These are phyloP conservation scores for Portunus trituberculatus DNA, from an alignment of 1,140 invertebrate species.

Conservation along the genomic window DNA sequence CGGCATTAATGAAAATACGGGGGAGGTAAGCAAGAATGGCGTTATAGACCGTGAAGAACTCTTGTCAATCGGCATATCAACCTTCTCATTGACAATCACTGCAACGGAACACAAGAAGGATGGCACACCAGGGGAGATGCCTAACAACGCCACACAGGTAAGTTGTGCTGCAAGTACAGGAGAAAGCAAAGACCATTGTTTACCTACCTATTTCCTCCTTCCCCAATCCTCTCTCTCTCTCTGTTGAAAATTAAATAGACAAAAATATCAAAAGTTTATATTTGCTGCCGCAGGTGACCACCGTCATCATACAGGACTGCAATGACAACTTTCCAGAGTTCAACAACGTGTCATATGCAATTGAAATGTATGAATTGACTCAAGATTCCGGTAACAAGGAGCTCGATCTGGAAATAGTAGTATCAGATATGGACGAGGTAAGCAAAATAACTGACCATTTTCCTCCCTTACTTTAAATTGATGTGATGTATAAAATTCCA, in stretches of 20 bases:
- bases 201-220: no score
- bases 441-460: no score
- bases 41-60: background rate
- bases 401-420: background rate
- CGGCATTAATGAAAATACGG: background rate
- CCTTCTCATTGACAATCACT: background rate
- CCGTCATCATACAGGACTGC: background rate
- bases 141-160: background rate
- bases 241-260: background rate
- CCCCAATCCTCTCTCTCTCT: no score
- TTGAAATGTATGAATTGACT: background rate
- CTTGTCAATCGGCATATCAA: background rate
- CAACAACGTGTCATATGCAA: no score
- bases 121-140: no score
- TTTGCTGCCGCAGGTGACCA: background rate
- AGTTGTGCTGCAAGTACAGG: background rate
- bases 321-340: background rate
- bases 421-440: conserved; percentile 44
- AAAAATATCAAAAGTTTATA: background rate
- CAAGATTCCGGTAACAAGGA: no score
- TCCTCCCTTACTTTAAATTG: no score
- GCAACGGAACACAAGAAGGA: background rate
- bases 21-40: background rate
- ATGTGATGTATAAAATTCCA: no score
- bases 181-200: no score